Evolutionary conservation across 2,888 invertebrate species (phyloP).

Genomic region (Cheilosia soror): DNA sequence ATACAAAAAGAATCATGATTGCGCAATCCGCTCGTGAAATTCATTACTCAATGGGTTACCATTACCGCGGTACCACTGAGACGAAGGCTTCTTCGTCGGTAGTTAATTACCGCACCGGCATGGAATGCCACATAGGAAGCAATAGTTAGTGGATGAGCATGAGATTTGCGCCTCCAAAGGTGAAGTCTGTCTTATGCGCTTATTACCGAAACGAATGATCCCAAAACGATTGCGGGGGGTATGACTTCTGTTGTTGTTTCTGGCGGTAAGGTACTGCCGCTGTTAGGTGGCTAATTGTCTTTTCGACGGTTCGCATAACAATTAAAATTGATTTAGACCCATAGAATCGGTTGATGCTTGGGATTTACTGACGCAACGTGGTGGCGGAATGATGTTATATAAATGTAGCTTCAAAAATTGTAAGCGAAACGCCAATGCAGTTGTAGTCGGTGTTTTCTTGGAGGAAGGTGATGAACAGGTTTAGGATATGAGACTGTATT

Average conservation of each 20-base stretch:
- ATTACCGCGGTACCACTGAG: neutral
- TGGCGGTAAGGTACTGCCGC: neutral
- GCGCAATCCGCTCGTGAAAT: conserved; percentile 45
- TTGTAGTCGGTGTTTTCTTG: too few relatives aligned
- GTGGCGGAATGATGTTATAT: neutral
- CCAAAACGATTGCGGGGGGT: conserved; percentile 8
- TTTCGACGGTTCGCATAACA: conserved; percentile 40
- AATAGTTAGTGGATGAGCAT: conserved; percentile 21
- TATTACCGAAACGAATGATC: conserved; percentile 9
- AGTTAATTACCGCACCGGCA: conserved; percentile 43
- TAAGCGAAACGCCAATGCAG: too few relatives aligned
- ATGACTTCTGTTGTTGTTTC: conserved; percentile 23
- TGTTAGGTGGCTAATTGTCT: conserved; percentile 39
- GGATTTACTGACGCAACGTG: conserved; percentile 16
- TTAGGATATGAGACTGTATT: too few relatives aligned
- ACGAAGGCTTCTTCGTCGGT: conserved; percentile 3
- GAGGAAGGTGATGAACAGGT: too few relatives aligned
- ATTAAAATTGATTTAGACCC: conserved; percentile 42
- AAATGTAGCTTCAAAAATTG: too few relatives aligned
- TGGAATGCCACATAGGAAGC: conserved; percentile 17
- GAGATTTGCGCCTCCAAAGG: conserved; percentile 12
- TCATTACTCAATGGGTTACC: conserved; percentile 38
- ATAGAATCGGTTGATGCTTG: conserved; percentile 11
- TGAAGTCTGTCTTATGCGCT: neutral
- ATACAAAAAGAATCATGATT: conserved; percentile 19